Conservation (phyloP, 2,113 vertebrate species). For the Toxostoma redivivum region DNA sequence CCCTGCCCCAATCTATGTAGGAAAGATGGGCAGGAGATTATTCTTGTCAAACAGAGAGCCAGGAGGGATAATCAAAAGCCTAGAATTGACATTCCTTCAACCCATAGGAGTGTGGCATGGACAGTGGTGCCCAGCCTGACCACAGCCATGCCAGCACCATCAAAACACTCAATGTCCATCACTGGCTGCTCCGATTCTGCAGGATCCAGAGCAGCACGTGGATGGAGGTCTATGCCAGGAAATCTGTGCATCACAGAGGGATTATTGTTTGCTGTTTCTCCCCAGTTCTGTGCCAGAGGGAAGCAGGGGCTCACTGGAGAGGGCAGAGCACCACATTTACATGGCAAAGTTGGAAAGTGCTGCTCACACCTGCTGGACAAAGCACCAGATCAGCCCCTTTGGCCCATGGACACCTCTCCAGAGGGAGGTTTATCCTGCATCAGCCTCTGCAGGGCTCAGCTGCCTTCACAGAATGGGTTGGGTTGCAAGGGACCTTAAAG, state of each 20-base stretch:
- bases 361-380: neutral
- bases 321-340: neutral
- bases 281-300: neutral
- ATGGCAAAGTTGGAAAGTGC: neutral
- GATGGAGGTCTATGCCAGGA: neutral
- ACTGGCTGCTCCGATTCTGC: neutral
- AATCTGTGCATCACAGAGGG: neutral
- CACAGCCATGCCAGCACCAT: neutral
- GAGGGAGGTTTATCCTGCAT: neutral
- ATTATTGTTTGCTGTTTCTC: neutral
- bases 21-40: neutral
- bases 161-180: neutral
- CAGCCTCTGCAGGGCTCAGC: neutral
- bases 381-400: neutral
- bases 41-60: neutral
- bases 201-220: neutral
- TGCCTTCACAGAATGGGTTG: neutral
- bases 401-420: neutral
- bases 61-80: neutral
- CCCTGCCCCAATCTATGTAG: fast-evolving
- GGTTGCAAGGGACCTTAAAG: neutral
- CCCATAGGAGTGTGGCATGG: fast-evolving
- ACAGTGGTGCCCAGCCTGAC: neutral
- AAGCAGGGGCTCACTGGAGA: neutral
- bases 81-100: neutral